Evolutionary conservation across 2,797 vertebrate genomes (phyloP).

Genomic region (Enteromius viviparus): DNA sequence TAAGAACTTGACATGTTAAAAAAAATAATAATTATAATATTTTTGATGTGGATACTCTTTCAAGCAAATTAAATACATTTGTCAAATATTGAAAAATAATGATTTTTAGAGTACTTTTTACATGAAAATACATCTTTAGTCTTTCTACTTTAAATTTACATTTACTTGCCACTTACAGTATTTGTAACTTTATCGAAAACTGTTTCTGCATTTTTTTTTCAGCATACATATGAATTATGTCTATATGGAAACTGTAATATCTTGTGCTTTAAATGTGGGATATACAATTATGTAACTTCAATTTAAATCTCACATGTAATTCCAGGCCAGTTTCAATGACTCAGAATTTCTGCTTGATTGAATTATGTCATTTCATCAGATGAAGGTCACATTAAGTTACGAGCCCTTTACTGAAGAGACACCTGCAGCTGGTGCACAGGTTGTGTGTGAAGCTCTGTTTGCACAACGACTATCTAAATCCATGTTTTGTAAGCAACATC

Average conservation of each 20-base stretch:
- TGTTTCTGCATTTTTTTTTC: not conserved
- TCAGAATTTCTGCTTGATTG: not conserved
- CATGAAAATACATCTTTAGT: not conserved
- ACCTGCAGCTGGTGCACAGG: constrained; percentile 81
- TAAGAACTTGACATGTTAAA: not conserved
- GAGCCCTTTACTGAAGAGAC: constrained; percentile 54
- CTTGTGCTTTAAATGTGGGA: not conserved
- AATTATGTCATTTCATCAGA: constrained; percentile 7
- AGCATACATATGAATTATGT: not conserved
- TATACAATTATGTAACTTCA: not conserved
- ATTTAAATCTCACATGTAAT: not conserved
- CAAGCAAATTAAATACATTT: not conserved
- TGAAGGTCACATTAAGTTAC: not conserved
- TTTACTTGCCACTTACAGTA: not conserved
- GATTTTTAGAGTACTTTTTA: not conserved
- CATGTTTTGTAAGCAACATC: constrained; percentile 90
- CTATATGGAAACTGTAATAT: not conserved
- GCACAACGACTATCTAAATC: constrained; percentile 77
- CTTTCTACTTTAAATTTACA: not conserved
- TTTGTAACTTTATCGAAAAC: not conserved
- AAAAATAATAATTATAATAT: not conserved
- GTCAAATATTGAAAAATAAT: not conserved
- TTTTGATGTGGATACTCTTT: not conserved
- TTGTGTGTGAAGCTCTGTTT: constrained; percentile 43
- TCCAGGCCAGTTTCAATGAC: not conserved